A percentile compares a stretch with the other conserved stretches of the same genome.
phyloP scores from a whole-genome alignment of 2,888 invertebrate genomes.

The Liodrosophila aerea region DNA sequence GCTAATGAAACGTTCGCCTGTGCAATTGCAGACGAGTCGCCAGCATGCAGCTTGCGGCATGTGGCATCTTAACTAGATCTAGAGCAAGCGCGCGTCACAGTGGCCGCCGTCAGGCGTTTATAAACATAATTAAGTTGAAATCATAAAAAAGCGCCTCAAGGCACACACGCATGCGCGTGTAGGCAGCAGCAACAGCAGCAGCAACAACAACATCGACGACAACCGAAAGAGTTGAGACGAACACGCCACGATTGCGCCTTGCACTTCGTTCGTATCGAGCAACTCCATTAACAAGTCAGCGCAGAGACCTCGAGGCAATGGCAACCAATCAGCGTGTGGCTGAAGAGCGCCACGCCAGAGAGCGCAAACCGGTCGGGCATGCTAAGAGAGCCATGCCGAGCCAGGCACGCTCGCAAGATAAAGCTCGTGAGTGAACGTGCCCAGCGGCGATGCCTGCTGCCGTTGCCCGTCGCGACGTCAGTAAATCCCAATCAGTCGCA shows the following conservation, averaged over 20 bases:
- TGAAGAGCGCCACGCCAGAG: slow-evolving; percentile 60
- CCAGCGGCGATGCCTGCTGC: slow-evolving; percentile 65
- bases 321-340: slow-evolving; percentile 66
- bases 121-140: slow-evolving; percentile 75
- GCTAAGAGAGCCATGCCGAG: slow-evolving; percentile 49
- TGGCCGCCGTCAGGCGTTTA: slow-evolving; percentile 53
- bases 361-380: slow-evolving; percentile 56
- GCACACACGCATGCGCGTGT: slow-evolving; percentile 65
- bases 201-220: slow-evolving; percentile 11
- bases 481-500: slow-evolving; percentile 60
- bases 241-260: slow-evolving; percentile 37
- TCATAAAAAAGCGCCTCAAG: slow-evolving; percentile 70
- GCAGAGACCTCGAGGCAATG: slow-evolving; percentile 47
- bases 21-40: slow-evolving; percentile 45
- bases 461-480: slow-evolving; percentile 17
- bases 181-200: slow-evolving; percentile 35
- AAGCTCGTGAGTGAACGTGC: slow-evolving; percentile 30
- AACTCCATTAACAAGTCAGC: slow-evolving; percentile 69
- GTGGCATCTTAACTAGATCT: slow-evolving; percentile 64
- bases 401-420: not conserved
- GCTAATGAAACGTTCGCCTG: slow-evolving; percentile 43
- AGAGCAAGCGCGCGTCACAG: slow-evolving; percentile 39
- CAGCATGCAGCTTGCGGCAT: no score
- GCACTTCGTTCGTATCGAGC: slow-evolving; percentile 53
- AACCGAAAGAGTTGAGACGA: slow-evolving; percentile 23